These are phyloP conservation scores for Chorisops tibialis DNA, from an alignment of 2,888 invertebrate genomes.

Conservation along the genomic window DNA sequence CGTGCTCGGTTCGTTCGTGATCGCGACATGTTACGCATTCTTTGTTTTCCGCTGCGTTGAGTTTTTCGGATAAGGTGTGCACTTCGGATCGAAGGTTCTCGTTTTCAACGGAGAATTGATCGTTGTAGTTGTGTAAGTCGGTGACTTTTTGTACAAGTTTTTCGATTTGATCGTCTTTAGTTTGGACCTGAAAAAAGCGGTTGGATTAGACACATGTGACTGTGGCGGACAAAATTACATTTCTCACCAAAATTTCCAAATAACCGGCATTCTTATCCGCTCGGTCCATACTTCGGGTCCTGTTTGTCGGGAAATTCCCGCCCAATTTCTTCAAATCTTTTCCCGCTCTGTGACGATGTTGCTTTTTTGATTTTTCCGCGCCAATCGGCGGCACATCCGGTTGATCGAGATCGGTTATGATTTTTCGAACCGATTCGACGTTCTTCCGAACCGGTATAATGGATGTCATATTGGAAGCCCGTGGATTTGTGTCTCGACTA, in stretches of 20 bases:
- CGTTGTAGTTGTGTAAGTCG: slow-evolving; percentile 59
- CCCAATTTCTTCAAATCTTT: slow-evolving; percentile 43
- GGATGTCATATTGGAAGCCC: slow-evolving; percentile 29
- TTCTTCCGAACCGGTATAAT: slow-evolving; percentile 27
- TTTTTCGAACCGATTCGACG: slow-evolving; percentile 29
- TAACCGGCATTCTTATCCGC: slow-evolving; percentile 37
- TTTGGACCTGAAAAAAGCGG: slow-evolving; percentile 53
- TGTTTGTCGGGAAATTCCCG: slow-evolving; percentile 43
- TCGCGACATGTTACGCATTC: slow-evolving; percentile 47
- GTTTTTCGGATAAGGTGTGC: slow-evolving; percentile 55
- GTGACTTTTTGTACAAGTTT: slow-evolving; percentile 63
- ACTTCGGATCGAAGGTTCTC: slow-evolving; percentile 57
- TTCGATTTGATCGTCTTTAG: slow-evolving; percentile 59
- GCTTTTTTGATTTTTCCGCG: slow-evolving; percentile 22
- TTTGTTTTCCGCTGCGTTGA: slow-evolving; percentile 51
- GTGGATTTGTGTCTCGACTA: no score
- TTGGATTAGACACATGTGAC: neutral
- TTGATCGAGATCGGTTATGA: slow-evolving; percentile 46
- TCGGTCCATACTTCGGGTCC: slow-evolving; percentile 45
- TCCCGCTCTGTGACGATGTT: slow-evolving; percentile 31
- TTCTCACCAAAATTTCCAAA: slow-evolving; percentile 43
- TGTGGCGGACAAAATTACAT: no score
- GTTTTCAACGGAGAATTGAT: slow-evolving; percentile 62
- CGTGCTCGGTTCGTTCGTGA: slow-evolving; percentile 28
- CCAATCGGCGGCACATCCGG: slow-evolving; percentile 36